Evolutionary conservation across 2,797 vertebrate genomes (phyloP), one percentile per base, ranked within the genome.

Genomic region (Enteromius unitaeniatus): DNA sequence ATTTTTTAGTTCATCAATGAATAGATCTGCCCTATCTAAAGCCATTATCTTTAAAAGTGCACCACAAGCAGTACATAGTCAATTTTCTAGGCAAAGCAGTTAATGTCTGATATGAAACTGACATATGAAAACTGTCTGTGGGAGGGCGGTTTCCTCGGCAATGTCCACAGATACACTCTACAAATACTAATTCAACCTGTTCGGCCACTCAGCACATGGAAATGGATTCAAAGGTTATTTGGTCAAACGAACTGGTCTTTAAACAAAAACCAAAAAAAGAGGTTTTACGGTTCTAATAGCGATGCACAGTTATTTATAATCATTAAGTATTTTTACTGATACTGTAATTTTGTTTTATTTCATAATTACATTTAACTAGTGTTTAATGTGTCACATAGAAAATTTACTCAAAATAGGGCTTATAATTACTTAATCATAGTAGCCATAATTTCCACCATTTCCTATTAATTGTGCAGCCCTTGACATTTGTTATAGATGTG

Each of bases 111-210:
- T 34, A 55, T 45, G 65, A 69, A 40, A 69, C 65, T 13, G n/a
- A 31, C 7, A 15, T 68, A 21, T 81, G 45, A 53, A 28, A 75
- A 67, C n/a, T 17, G 53, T 84, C 74, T 49, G 75, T 84, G 74
- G 75, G 75, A 78, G 21, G 65, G 40, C 26, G 4, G 74, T 62
- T 31, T 51, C 75, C 82, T 19, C 9, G 15, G 65, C 49, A 70
- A 78, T 42, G 23, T 14, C 53, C 74, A 78, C 75, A 72, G 37
- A 78, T 0, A 3, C 82, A 62, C 49, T 78, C 75, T 37, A 47
- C 65, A 83, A 69, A 84, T 62, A 78, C 65, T 70, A 84, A 84
- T 78, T 78, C 65, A 83, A 84, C 82, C 74, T 70, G 75, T 64
- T 49, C 49, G 75, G 62, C 82, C 21, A 10, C 75, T 65, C 13